Evolutionary conservation across 1,140 invertebrate genomes (phyloP).

Genomic region (Aphelenchoides avenae): DNA sequence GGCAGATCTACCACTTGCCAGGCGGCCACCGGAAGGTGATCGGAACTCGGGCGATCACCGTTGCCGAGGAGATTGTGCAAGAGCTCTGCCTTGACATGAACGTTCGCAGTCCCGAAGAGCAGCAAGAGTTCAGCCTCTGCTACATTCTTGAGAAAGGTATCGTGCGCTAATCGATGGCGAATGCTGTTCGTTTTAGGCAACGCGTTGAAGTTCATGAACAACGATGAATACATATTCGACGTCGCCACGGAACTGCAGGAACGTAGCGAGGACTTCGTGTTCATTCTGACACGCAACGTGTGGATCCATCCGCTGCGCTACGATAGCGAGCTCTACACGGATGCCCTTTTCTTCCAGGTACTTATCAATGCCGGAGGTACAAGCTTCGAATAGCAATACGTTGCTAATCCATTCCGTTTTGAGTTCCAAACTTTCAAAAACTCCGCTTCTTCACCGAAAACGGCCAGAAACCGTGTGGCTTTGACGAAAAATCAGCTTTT

Average conservation of each 20-base stretch:
- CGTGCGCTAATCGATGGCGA: constrained; percentile 3
- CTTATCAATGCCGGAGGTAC: too few relatives aligned
- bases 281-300: constrained; percentile 94
- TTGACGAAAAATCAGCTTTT: too few relatives aligned
- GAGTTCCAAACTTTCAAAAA: too few relatives aligned
- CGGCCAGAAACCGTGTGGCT: too few relatives aligned
- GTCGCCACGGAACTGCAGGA: constrained; percentile 90
- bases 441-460: too few relatives aligned
- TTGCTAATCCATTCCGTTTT: too few relatives aligned
- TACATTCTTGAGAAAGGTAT: constrained; percentile 89
- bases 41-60: constrained; percentile 86
- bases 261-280: constrained; percentile 81
- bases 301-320: constrained; percentile 86
- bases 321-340: constrained; percentile 84
- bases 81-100: constrained; percentile 82
- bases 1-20: constrained; percentile 86
- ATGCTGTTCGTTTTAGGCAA: constrained; percentile 60
- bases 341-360: constrained; percentile 91
- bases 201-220: constrained; percentile 85
- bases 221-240: constrained; percentile 93
- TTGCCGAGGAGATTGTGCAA: constrained; percentile 81
- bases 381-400: too few relatives aligned
- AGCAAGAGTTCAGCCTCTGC: constrained; percentile 93
- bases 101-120: constrained; percentile 72
- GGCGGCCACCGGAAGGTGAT: constrained; percentile 86